phyloP scores from a whole-genome alignment of 2,888 invertebrate species.

The Meiosimyza platycephala region DNA sequence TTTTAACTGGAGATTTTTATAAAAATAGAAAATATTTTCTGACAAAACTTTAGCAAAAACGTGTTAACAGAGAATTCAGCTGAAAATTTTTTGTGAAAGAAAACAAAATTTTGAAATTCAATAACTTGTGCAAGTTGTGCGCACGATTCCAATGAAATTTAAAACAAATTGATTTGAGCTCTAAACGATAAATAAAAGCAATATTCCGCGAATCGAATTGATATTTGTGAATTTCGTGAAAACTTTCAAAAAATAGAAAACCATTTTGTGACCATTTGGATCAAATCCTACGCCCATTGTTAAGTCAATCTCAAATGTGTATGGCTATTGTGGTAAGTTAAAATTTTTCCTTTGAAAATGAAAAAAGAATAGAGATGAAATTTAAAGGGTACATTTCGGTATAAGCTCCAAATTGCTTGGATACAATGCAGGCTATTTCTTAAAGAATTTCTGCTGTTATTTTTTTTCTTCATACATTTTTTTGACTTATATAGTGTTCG shows the following conservation, averaged over 20 bases:
- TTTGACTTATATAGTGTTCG: background rate
- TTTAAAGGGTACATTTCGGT: too few relatives aligned
- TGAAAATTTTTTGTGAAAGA: background rate
- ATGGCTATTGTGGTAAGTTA: conserved; percentile 85
- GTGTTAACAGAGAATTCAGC: too few relatives aligned
- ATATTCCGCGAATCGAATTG: background rate
- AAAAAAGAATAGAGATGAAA: background rate
- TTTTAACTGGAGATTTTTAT: too few relatives aligned
- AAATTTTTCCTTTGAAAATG: background rate
- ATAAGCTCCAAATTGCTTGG: too few relatives aligned
- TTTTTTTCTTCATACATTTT: background rate
- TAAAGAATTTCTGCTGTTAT: background rate
- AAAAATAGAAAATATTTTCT: background rate
- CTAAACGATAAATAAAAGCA: background rate
- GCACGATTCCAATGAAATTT: background rate
- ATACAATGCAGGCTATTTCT: too few relatives aligned
- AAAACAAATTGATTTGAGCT: conserved; percentile 4
- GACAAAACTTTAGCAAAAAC: background rate
- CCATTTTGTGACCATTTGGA: background rate
- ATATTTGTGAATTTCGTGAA: background rate
- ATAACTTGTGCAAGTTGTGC: background rate
- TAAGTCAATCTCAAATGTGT: conserved; percentile 74
- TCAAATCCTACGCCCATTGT: conserved; percentile 46
- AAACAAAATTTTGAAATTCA: conserved; percentile 13
- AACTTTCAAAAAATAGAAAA: background rate